A percentile compares a stretch with the other conserved stretches of the same genome.
Conservation (phyloP, 1,140 invertebrate genomes). For the Pseudobourletiella spinata region DNA sequence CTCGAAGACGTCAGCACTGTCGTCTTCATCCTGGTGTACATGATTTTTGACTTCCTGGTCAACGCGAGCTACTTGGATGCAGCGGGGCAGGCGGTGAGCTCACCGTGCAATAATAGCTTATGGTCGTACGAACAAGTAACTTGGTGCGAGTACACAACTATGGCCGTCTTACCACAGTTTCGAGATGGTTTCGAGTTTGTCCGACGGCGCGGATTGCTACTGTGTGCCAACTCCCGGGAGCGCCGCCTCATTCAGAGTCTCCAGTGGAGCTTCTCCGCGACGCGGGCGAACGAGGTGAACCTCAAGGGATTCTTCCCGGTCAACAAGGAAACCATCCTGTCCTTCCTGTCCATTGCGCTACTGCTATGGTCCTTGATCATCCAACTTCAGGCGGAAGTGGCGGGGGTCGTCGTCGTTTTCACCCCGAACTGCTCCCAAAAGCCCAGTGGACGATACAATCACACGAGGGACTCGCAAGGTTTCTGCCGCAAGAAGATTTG, state of each 20-base stretch:
- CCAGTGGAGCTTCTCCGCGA: conserved; percentile 3
- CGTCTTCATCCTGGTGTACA: background rate
- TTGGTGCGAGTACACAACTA: too few species aligned
- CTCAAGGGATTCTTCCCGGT: background rate
- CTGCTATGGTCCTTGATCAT: conserved; percentile 6
- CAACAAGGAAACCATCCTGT: background rate
- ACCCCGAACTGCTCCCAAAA: background rate
- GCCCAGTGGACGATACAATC: background rate
- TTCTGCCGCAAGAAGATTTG: conserved; percentile 9
- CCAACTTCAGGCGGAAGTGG: background rate
- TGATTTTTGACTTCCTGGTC: background rate
- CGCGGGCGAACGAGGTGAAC: background rate
- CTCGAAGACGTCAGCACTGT: background rate
- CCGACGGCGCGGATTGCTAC: background rate
- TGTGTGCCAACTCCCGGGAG: conserved; percentile 1
- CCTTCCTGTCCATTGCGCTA: conserved; percentile 1
- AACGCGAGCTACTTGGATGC: background rate
- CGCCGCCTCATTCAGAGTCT: conserved; percentile 1
- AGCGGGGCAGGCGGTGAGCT: conserved; percentile 1
- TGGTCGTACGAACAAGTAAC: too few species aligned
- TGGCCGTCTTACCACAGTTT: too few species aligned
- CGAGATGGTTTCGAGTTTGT: conserved; percentile 9
- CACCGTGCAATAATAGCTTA: background rate
- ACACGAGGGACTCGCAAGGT: background rate
- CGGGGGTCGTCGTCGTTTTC: background rate